Evolutionary conservation across 1,140 invertebrate genomes (phyloP), one percentile per base, ranked within the genome.

Genomic region (Drosophila hydei): DNA sequence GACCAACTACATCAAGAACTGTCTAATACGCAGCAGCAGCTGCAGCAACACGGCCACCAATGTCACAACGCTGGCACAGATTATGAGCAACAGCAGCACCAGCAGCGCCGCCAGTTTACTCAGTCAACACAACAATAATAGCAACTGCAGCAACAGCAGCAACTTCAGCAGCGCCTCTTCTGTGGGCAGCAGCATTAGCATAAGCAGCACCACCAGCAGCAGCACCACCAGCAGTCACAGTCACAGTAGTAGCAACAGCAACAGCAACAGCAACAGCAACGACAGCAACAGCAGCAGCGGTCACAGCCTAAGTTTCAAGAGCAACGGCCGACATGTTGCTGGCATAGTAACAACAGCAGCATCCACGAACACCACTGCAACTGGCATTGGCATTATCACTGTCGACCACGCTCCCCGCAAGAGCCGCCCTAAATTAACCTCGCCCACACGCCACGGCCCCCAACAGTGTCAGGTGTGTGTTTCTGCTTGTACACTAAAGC

Each of bases 391-490:
- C 55, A 85, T 85, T 68, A 69, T 78, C 54, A 85, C 73, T 45
- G 64, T 77, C 19, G 79, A 76, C 51, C 56, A 54, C 18, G 73
- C 80, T 8, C 76, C 72, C 23, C n/a, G 95, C 95, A 95, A 95
- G 89, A 93, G 94, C 72, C 93, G 95, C 68, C 94, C 94, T 3
- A 96, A 96, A 91, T 93, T 95, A 72, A 94, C 95, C 23, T 96
- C 96, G 30, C 95, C 95, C 19, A 96, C 95, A 88, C 92, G 96
- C 60, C 95, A 96, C 92, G 95, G 95, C 52, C 95, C 95, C 51
- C 95, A 96, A 80, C 95, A 96, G 88, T 96, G 95, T 91, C 95
- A 95, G 94, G 95, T 96, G 91, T 93, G 92, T 50, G 30, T 27
- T 48, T 7, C n/a, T 16, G n/a, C 14, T 3, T 33, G 2, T 11